Evolutionary conservation across 2,797 vertebrate species (phyloP).

Genomic region (Anabas testudineus): DNA sequence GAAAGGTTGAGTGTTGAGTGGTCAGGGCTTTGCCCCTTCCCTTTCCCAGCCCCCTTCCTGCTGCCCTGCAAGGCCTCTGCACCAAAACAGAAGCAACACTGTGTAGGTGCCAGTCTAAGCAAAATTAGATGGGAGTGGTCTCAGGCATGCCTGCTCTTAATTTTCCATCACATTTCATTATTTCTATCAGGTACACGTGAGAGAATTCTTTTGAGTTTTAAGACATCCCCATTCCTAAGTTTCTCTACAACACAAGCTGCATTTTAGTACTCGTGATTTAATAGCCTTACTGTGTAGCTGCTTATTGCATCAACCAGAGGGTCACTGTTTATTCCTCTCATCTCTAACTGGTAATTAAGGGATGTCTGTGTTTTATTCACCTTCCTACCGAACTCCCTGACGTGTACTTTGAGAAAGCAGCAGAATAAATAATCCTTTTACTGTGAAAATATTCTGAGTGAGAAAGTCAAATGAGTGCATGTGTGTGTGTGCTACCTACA

Average conservation of each 20-base stretch:
- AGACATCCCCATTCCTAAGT: too few relatives aligned
- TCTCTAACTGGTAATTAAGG: constrained; percentile 45
- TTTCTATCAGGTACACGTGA: constrained; percentile 49
- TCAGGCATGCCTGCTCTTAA: constrained; percentile 41
- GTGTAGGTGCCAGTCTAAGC: constrained; percentile 79
- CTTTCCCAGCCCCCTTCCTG: constrained; percentile 65
- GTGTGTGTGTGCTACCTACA: constrained; percentile 59
- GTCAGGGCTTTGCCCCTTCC: constrained; percentile 28
- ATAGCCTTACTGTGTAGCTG: not conserved
- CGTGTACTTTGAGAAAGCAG: constrained; percentile 23
- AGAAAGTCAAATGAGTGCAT: constrained; percentile 42
- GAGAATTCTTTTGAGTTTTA: not conserved
- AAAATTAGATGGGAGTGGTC: constrained; percentile 60
- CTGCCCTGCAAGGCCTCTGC: constrained; percentile 74
- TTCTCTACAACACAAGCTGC: not conserved
- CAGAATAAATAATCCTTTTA: constrained; percentile 66
- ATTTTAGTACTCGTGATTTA: not conserved
- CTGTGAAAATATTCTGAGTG: constrained; percentile 58
- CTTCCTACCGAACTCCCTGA: constrained; percentile 34
- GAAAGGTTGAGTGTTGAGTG: constrained; percentile 48
- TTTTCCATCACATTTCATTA: constrained; percentile 49
- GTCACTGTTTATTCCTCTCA: constrained; percentile 38
- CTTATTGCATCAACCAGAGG: constrained; percentile 5
- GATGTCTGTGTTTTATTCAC: constrained; percentile 49
- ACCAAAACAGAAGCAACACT: constrained; percentile 83